Base-by-base conservation (phyloP, 2,888 invertebrate genomes). In the Drosophila fulvimacula region DNA sequence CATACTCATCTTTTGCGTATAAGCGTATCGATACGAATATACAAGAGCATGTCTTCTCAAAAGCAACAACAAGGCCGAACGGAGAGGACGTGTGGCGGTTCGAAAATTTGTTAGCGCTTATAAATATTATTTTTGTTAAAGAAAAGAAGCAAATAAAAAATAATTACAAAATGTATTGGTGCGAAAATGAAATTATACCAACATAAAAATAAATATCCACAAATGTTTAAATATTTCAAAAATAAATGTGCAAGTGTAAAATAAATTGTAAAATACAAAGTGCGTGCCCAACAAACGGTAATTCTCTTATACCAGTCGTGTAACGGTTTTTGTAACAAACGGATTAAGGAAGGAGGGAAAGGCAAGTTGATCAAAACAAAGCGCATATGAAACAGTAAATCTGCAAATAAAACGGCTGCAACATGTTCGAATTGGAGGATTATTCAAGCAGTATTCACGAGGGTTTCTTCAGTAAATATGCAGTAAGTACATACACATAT, bases 341-440 rank as follows among this genome's bases (percentile, higher is more conserved):
- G 48, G 52, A 58, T 60, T 46, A 52, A 48, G 46, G 49, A 49
- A 19, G 61, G 17, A 36, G 46, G 34, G 30, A 17, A 61, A 64
- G 24, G 48, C 34, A 51, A 75, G 59, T 62, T 51, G 76, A 85
- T 76, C 81, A 84, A 83, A 85, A 86, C 82, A 81, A 85, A 85
- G 69, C 51, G 60, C 57, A 69, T 67, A 68, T 69, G 69, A 61
- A 79, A 69, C 60, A 66, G 64, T 68, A 65, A 56, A 67, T 58
- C 58, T 48, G 49, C 19, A 32, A 41, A 48, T 24, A 24, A 49
- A 64, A 55, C 61, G 57, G 56, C 30, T 48, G 46, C 61, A 89
- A 94, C 93, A 95, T 95, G 95, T 95, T 94, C 93, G 94, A 95
- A 94, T 94, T 95, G 93, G 94, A 94, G 94, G 95, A 95, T 94